Evolutionary conservation across 2,797 vertebrate genomes (phyloP).

Genomic region (Alectoris magna): DNA sequence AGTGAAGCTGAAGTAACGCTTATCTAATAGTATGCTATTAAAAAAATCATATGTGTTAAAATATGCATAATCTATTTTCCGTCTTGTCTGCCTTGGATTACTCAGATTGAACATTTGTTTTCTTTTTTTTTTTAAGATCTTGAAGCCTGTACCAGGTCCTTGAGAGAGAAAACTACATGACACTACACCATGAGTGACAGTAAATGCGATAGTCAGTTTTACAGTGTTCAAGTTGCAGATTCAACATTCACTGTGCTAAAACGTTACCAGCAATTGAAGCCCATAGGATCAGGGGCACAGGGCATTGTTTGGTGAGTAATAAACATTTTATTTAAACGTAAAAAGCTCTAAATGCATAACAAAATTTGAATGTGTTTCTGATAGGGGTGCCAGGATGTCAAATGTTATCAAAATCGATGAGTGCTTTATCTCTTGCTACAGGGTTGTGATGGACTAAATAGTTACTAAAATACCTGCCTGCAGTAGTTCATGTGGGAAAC

Average conservation of each 20-base stretch:
- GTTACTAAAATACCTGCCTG: constrained; percentile 9
- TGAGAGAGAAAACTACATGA: constrained; percentile 69
- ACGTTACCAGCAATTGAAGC: constrained; percentile 93
- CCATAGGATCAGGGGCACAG: constrained; percentile 96
- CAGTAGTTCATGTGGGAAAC: constrained; percentile 20
- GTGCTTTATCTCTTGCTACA: constrained; percentile 5
- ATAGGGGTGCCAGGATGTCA: constrained; percentile 13
- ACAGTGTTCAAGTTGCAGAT: constrained; percentile 97
- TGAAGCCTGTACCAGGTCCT: constrained; percentile 53
- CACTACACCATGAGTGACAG: constrained; percentile 91
- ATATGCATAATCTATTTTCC: neutral
- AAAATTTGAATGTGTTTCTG: neutral
- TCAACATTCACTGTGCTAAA: constrained; percentile 96
- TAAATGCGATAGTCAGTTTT: constrained; percentile 91
- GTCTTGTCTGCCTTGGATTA: neutral
- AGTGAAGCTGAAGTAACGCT: neutral
- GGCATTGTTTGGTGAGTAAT: constrained; percentile 95
- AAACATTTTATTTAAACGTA: constrained; percentile 18
- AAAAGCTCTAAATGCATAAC: neutral
- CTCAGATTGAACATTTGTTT: constrained; percentile 19
- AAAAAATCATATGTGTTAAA: constrained; percentile 21
- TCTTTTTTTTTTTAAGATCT: constrained; percentile 70
- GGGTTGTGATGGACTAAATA: constrained; percentile 54
- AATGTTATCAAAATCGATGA: neutral
- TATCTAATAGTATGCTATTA: neutral